These are phyloP conservation scores for Drosophila planitibia DNA, from an alignment of 2,888 invertebrate species.

Conservation along the genomic window DNA sequence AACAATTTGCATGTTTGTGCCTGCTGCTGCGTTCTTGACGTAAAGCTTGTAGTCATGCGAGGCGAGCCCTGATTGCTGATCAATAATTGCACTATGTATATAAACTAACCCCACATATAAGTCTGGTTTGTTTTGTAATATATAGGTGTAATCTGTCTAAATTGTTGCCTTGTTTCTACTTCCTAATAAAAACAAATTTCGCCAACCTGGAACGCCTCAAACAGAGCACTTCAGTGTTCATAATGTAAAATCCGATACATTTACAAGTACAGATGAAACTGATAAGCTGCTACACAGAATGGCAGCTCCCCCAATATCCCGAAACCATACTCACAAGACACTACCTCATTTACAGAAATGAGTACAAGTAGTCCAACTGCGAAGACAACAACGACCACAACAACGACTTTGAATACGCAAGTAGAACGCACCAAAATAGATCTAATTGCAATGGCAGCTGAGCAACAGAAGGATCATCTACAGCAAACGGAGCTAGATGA, in stretches of 20 bases:
- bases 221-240: conserved; percentile 85
- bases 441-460: conserved; percentile 30
- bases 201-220: conserved; percentile 65
- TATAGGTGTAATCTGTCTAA: conserved; percentile 77
- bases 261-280: conserved; percentile 81
- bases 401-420: conserved; percentile 56
- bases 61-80: conserved; percentile 33
- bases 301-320: conserved; percentile 60
- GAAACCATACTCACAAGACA: conserved; percentile 77
- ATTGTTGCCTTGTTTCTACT: conserved; percentile 80
- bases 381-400: conserved; percentile 61
- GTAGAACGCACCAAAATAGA: conserved; percentile 69
- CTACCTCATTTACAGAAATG: conserved; percentile 85
- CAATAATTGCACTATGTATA: conserved; percentile 70
- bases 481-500: conserved; percentile 29
- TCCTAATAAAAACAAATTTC: conserved; percentile 48
- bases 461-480: conserved; percentile 14
- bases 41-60: conserved; percentile 71
- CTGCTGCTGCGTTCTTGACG: conserved; percentile 73
- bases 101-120: conserved; percentile 67
- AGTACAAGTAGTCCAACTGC: conserved; percentile 82
- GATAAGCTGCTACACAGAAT: conserved; percentile 81
- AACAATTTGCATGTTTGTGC: conserved; percentile 75
- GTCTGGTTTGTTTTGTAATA: conserved; percentile 65
- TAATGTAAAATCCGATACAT: conserved; percentile 74